Evolutionary conservation across 2,888 invertebrate genomes (phyloP), one percentile per base, ranked within the genome.

Genomic region (Drosophila percnosoma): DNA sequence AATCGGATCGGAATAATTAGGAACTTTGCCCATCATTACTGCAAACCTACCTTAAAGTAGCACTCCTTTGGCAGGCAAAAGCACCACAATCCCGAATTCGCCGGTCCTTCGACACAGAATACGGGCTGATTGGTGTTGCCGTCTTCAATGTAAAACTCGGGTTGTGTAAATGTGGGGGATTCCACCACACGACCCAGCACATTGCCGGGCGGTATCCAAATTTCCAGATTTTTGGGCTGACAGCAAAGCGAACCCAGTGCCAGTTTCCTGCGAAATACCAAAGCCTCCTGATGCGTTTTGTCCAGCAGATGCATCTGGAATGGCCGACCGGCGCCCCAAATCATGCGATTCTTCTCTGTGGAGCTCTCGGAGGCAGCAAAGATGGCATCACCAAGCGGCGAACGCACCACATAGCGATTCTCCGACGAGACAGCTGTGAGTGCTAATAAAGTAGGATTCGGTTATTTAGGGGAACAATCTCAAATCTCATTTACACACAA

Each of bases 271-370:
- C 94, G 93, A 52, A 98, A 94, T 68, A 96, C 94, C 91, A 98
- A 94, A 0, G 97, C 97, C 92, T 97, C 97, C 89, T 97, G 96
- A 75, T 96, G 95, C n/a, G 96, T 95, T 91, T 95, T 96, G 92
- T 98, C 98, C 73, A 96, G 95, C 0, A 98, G 93, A 86, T 95
- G 96, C 94, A 98, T 96, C 73, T 94, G 94, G 92, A 97, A 97
- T 0, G 96, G 95, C 29, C 98, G 94, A 0, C 89, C 78, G 0
- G 92, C 70, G 6, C 97, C 97, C 91, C 96, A 97, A 57, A 96
- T 93, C 72, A 95, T 94, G 59, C 97, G 93, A 89, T 95, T 94
- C 8, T 94, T 94, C 0, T 94, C 92, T 2, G 93, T 94, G 0
- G 96, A 96, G 4, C 93, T 94, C 90, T 97, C 97, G 42, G 95